Base-by-base conservation (phyloP, 1,140 invertebrate species). In the Lanistes nyassanus region DNA sequence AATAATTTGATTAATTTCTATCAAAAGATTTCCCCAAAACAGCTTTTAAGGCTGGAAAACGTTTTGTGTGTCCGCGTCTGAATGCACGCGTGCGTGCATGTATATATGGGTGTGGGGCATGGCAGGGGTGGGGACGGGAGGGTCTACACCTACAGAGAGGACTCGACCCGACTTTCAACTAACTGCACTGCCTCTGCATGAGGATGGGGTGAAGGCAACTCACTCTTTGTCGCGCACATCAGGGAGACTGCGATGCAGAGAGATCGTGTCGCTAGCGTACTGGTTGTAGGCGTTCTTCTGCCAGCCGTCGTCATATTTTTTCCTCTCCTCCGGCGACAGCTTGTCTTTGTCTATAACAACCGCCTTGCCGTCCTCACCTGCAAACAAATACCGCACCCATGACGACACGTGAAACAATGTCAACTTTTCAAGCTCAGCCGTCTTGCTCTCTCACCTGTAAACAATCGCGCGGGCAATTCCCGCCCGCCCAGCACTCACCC, bases 241-340 rank as follows among this genome's bases (percentile, higher is more conserved):
- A 0, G 97, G 97, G 75, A 99, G 91, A 70, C 92, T 93, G 79
- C 98, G 92, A 84, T 97, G 95, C 58, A 99, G 92, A 23, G 97
- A 99, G 85, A 99, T 98, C 90, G 98, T 92, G 90, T 99, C 98
- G 87, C 96, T 98, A 76, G 93, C 96, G 87, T 99, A 99, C 89
- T 99, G 97, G 92, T 99, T 99, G 90, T 99, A 99, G 6, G 98
- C 98, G 90, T 99, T 99, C 83, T 98, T 97, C 86, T 95, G 91
- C 96, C 97, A 99, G 23, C 98, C 98, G 77, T 97, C 94, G 78
- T 98, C 96, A 37, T 97, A 96, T 73, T 96, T 92, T 82, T 94
- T 94, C 85, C 96, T 94, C 77, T 96, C 93, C 74, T 97, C 96
- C 0, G 92, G 92, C 74, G 92, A 90, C 79, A 99, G 90, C 66